A percentile compares a stretch with the other conserved stretches of the same genome.
Evolutionary conservation across 2,113 vertebrate species (phyloP).

Genomic region (Aphyosemion australe): DNA sequence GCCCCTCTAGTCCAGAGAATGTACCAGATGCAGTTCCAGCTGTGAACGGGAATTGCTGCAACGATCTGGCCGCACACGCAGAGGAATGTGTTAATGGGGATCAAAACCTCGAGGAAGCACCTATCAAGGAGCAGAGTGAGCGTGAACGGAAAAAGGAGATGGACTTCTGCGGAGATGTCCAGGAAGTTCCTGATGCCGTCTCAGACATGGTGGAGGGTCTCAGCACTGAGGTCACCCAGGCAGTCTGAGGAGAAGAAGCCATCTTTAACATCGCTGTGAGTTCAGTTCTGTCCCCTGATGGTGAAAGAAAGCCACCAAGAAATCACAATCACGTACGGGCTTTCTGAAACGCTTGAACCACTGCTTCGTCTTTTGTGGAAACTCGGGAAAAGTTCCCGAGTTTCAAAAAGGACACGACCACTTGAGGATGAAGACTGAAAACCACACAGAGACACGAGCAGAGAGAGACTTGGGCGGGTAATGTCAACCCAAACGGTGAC

Average conservation of each 20-base stretch:
- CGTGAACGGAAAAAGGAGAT: slow-evolving; percentile 80
- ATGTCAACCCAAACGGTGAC: slow-evolving; percentile 32
- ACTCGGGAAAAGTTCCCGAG: slow-evolving; percentile 69
- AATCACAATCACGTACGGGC: slow-evolving; percentile 54
- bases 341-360: slow-evolving; percentile 62
- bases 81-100: slow-evolving; percentile 74
- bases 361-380: slow-evolving; percentile 56
- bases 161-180: slow-evolving; percentile 57
- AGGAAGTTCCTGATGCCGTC: slow-evolving; percentile 55
- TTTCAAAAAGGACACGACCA: slow-evolving; percentile 72
- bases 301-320: slow-evolving; percentile 53
- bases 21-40: slow-evolving; percentile 35
- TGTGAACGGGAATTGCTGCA: slow-evolving; percentile 66
- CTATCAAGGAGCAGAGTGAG: slow-evolving; percentile 65
- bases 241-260: slow-evolving; percentile 68
- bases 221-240: slow-evolving; percentile 69
- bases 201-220: slow-evolving; percentile 62
- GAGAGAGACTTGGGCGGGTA: slow-evolving; percentile 28
- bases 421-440: slow-evolving; percentile 46
- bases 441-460: slow-evolving; percentile 1
- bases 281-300: slow-evolving; percentile 48
- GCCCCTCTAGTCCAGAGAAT: slow-evolving; percentile 38
- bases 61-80: slow-evolving; percentile 30
- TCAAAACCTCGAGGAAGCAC: slow-evolving; percentile 56
- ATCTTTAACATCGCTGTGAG: slow-evolving; percentile 58